Base-by-base conservation (phyloP, 2,888 invertebrate species). In the Mythimna vitellina region DNA sequence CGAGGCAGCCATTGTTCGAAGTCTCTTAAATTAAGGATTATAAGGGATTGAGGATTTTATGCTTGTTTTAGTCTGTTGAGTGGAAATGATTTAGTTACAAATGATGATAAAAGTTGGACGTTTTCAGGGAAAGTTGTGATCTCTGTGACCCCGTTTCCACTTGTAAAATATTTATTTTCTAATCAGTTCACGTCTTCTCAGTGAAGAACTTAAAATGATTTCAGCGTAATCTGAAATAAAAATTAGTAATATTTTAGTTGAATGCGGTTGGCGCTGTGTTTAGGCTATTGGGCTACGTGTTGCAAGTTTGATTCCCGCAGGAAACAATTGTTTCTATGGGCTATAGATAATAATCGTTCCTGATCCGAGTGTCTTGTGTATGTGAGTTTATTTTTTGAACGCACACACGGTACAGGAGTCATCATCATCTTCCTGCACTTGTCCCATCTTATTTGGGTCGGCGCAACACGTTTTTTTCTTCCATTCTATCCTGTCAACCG, bases 21-120 rank as follows among this genome's bases (percentile, higher is more conserved):
- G 66, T 68, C 67, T 53, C 77, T 71, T 63, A 81, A 68, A 79
- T 71, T 65, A 65, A 54, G 62, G 58, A 58, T 71, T 65, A 69
- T 35, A 51, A 62, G 20, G 58, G 72, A 72, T 71, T 60, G 17
- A 32, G 29, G 32, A 57, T 81, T 67, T 70, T 54, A 58, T 42
- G 61, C 57, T 76, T 64, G 56, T 81, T 64, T 61, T 61, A 46
- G 32, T 76, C 64, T 64, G 25, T 70, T 20, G 63, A 29, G 29
- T 64, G 49, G 22, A 80, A 73, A 63, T 57, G 42, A 69, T 22
- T 58, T 6, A 17, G 25, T 79, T 53, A 56, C 12, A 7, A 61
- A 54, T 38, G n/a, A 51, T 61, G 20, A 61, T 17, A 73, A 54
- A n/a, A 53, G 35, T 17, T 58, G 3, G 12, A n/a, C 9, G 25